Percentiles rank a stretch among this genome's conserved stretches.
phyloP scores from a whole-genome alignment of 2,888 invertebrate genomes.

The Tiliacea aurago region DNA sequence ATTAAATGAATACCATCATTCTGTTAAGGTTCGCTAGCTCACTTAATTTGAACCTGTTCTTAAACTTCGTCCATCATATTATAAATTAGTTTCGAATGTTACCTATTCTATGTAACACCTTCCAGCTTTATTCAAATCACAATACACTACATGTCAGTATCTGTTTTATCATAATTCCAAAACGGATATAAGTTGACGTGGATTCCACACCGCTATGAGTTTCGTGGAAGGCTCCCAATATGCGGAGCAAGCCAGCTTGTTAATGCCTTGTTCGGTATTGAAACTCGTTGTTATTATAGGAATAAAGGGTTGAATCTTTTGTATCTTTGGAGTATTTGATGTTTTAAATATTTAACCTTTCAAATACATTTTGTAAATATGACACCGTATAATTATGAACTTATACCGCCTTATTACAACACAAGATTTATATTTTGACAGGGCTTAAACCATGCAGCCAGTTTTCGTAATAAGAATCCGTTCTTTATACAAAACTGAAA shows the following conservation, averaged over 20 bases:
- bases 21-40: not conserved
- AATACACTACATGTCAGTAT: constrained; percentile 12
- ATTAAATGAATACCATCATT: no score
- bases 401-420: no score
- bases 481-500: no score
- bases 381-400: no score
- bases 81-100: not conserved
- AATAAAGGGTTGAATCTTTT: no score
- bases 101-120: not conserved
- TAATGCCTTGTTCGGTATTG: not conserved
- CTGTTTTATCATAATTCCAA: constrained; percentile 41
- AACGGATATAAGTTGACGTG: constrained; percentile 44
- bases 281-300: not conserved
- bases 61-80: not conserved
- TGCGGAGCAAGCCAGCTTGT: not conserved
- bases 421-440: no score
- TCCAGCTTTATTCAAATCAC: not conserved
- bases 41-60: not conserved
- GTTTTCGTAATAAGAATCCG: no score
- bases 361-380: not conserved
- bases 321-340: not conserved
- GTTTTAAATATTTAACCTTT: not conserved
- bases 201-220: not conserved
- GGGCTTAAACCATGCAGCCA: no score
- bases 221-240: constrained; percentile 15